Base-by-base conservation (phyloP, 2,113 vertebrate species). In the Rhadina sibilatrix region DNA sequence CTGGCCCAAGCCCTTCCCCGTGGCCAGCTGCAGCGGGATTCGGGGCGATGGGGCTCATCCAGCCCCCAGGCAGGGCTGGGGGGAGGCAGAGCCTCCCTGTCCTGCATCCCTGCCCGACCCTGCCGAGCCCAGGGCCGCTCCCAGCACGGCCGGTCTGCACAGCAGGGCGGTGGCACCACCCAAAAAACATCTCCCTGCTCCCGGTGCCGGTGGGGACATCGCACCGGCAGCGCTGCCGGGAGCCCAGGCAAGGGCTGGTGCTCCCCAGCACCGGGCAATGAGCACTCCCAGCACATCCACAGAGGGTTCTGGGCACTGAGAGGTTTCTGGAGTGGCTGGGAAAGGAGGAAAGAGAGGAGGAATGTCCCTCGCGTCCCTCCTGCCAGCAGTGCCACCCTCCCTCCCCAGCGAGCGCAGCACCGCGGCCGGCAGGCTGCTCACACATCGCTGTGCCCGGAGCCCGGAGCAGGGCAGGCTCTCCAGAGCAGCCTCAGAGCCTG, bases 101-200 rank as follows among this genome's bases (percentile, higher is more conserved):
- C 10, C 85, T 11, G 47, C 84, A 40, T 6, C 78, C 61, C 86
- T 38, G 33, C 3, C 93, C 28, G 89, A 69, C 80, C 89, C 61
- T 54, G 94, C 75, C 63, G 27, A 1, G 12, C 57, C 42, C 44
- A 0, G 22, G 56, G 82, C 69, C 46, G 0, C 0, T 5, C 46
- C 75, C 83, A 50, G 74, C 79, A 8, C 1, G 56, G 64, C 64
- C 54, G 3, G 22, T 0, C 57, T 18, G 69, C 79, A 11, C 47
- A 3, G 22, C 69, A 0, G 16, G 0, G 15, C 0, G 86, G 52
- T 2, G 83, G 56, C 61, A 52, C 35, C 78, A 0, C 0, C 7
- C 6, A 47, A 8, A 38, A 22, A 40, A 40, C 37, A 0, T 3
- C 42, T 42, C 76, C 82, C 71, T 2, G 22, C 23, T 21, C 8